Evolutionary conservation across 1,140 invertebrate genomes (phyloP).

Genomic region (Zaprionus taronus): DNA sequence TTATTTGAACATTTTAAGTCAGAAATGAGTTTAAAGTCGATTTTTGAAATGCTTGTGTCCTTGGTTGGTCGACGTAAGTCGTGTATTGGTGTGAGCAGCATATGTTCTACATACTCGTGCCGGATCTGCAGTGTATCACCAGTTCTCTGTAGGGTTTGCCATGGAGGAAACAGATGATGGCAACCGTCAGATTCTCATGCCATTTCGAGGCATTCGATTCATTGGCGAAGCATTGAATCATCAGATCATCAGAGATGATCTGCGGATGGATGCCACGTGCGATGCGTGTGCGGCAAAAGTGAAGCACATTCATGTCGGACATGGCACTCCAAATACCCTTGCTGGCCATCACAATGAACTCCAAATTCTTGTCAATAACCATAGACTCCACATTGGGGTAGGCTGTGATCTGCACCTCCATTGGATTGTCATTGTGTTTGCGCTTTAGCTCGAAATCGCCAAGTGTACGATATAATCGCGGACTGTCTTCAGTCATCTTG

Average conservation of each 20-base stretch:
- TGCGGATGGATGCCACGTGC: not conserved
- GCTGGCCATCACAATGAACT: slow-evolving; percentile 14
- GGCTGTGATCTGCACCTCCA: slow-evolving; percentile 1
- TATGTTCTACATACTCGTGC: not conserved
- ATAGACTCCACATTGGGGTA: slow-evolving; percentile 5
- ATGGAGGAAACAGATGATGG: slow-evolving; percentile 4
- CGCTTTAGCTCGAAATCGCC: slow-evolving; percentile 3
- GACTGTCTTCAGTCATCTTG: not conserved
- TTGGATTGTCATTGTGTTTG: not conserved
- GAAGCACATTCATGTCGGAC: not conserved
- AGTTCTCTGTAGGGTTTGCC: not conserved
- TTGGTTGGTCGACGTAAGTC: no score
- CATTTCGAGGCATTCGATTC: not conserved
- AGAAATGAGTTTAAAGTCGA: no score
- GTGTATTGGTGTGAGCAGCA: no score
- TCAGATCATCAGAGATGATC: not conserved
- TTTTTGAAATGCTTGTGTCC: no score
- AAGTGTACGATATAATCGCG: not conserved
- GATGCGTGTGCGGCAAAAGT: slow-evolving; percentile 6
- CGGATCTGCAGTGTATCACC: not conserved
- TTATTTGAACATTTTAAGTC: no score
- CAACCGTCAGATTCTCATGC: not conserved
- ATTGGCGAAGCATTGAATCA: not conserved
- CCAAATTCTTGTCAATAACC: not conserved
- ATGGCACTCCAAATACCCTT: slow-evolving; percentile 12